Evolutionary conservation across 2,888 invertebrate species (phyloP).

Genomic region (Flexamia atlantica): DNA sequence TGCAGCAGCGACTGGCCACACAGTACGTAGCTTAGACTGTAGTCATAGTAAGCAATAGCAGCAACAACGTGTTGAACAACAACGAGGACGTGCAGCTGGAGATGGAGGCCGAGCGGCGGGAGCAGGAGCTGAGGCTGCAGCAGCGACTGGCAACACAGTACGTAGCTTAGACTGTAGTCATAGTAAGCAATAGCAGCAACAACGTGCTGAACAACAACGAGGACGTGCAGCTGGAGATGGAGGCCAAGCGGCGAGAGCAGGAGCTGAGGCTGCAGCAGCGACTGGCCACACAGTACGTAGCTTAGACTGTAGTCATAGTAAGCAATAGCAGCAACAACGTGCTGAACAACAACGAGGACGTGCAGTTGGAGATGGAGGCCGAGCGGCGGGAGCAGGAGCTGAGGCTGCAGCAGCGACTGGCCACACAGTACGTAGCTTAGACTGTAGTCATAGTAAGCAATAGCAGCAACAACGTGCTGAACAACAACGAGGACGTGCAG

Average conservation of each 20-base stretch:
- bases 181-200: no score
- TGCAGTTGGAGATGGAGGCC: constrained; percentile 88
- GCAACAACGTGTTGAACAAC: constrained; percentile 68
- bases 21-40: background rate
- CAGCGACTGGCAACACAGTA: constrained; percentile 40
- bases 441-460: background rate
- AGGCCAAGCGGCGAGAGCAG: constrained; percentile 85
- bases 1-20: constrained; percentile 71
- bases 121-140: constrained; percentile 75
- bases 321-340: constrained; percentile 73
- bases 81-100: constrained; percentile 83
- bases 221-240: constrained; percentile 87
- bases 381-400: constrained; percentile 83
- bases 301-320: no score
- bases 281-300: constrained; percentile 46
- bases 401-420: constrained; percentile 65
- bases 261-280: constrained; percentile 71
- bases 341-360: constrained; percentile 74
- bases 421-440: constrained; percentile 23
- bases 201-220: no score
- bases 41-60: constrained; percentile 66
- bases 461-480: constrained; percentile 70
- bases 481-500: constrained; percentile 76
- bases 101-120: constrained; percentile 87
- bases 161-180: background rate